Conservation (phyloP, 2,888 invertebrate species). For the Altica lythri region DNA sequence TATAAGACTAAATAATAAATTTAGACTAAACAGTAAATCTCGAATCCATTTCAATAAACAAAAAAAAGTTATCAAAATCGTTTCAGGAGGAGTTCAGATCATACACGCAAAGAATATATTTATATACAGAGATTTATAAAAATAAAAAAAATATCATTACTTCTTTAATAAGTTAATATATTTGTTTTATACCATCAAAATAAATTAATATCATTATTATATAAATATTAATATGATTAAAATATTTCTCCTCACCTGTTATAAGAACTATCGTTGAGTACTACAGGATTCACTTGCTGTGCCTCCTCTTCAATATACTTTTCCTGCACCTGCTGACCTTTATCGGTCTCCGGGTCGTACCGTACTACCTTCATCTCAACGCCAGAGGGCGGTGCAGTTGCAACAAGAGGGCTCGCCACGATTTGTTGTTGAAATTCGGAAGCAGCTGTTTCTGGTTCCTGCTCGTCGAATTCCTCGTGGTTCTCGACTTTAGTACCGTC, state of each 20-base stretch:
- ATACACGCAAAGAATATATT: too few relatives aligned
- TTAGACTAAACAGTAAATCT: too few relatives aligned
- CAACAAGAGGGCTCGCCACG: slow-evolving; percentile 46
- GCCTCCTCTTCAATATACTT: slow-evolving; percentile 75
- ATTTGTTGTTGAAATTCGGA: slow-evolving; percentile 59
- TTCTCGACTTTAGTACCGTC: slow-evolving; percentile 63
- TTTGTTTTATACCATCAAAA: too few relatives aligned
- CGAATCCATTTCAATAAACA: too few relatives aligned
- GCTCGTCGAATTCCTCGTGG: slow-evolving; percentile 22
- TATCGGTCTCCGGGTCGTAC: slow-evolving; percentile 75
- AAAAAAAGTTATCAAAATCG: too few relatives aligned
- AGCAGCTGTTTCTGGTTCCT: slow-evolving; percentile 62
- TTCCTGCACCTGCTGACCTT: slow-evolving; percentile 72
- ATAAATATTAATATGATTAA: background rate
- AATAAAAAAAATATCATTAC: too few relatives aligned
- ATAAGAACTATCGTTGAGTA: slow-evolving; percentile 74
- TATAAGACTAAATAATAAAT: too few relatives aligned
- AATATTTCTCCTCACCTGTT: slow-evolving; percentile 60
- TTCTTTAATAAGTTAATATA: too few relatives aligned
- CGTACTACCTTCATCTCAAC: slow-evolving; percentile 86
- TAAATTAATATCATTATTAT: background rate
- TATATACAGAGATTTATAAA: too few relatives aligned
- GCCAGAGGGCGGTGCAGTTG: slow-evolving; percentile 57
- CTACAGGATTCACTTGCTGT: slow-evolving; percentile 74
- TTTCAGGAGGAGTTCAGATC: too few relatives aligned